Base-by-base conservation (phyloP, 2,113 vertebrate species). In the Aplodontia rufa region DNA sequence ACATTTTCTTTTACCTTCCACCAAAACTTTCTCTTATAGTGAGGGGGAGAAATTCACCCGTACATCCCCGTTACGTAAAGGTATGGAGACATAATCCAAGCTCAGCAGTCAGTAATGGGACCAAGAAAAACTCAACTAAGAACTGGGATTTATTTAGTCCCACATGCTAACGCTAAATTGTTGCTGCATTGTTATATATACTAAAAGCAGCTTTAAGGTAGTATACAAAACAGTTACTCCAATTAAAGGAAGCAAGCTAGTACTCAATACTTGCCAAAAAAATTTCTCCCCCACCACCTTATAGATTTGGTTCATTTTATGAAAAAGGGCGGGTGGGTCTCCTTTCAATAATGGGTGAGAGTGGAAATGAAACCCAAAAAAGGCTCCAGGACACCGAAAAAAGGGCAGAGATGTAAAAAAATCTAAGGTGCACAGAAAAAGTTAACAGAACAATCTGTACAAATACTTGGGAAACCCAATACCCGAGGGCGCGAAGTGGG, bases 401-500 rank as follows among this genome's bases (percentile, higher is more conserved):
- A 12, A 3, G 28, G 45, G 30, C 3, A 83, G 30, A 37, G 10
- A 45, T 45, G 30, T 58, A 90, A 90, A 96, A 93, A 86, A 81
- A 20, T 5, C 6, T 1, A 85, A 81, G 58, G 26, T 45, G 72
- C 91, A 81, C 49, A 55, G 45, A 82, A 80, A 91, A 81, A 68
- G 64, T 30, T 40, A 75, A 74, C 32, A 75, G 24, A 60, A 64
- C 9, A 16, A 51, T 79, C 71, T 51, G 91, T 47, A 82, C 28
- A 8, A 88, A 92, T 1, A 68, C 45, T 47, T 28, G 45, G 83
- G 62, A 55, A 83, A 66, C 26, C 95, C 86, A 72, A 71, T 0
- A 79, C 55, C 49, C 69, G 74, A 93, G 47, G 84, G 97, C 95
- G 95, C 95, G 95, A 95, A 97, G 90, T 93, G 87, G 86, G 93